phyloP scores from a whole-genome alignment of 2,888 invertebrate species.

The Thecocarcelia acutangulata region DNA sequence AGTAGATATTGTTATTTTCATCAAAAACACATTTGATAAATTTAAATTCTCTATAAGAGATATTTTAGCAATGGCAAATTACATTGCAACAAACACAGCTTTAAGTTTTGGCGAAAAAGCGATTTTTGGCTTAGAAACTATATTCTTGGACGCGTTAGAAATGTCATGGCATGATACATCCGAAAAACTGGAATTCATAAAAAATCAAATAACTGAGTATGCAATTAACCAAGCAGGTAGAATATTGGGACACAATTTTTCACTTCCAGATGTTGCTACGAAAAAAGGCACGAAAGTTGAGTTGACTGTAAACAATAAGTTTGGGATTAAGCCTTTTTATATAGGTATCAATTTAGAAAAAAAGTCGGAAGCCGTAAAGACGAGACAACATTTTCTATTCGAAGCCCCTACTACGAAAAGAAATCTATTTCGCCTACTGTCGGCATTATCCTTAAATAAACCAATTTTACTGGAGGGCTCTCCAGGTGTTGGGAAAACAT shows the following conservation, averaged over 20 bases:
- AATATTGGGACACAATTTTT: slow-evolving; percentile 80
- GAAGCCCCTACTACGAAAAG: slow-evolving; percentile 89
- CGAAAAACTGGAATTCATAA: slow-evolving; percentile 81
- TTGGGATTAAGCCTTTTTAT: slow-evolving; percentile 91
- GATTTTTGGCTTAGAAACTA: slow-evolving; percentile 94
- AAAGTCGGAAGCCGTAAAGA: slow-evolving; percentile 67
- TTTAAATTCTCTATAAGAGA: slow-evolving; percentile 95
- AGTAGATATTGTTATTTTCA: slow-evolving; percentile 90
- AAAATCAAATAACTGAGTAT: slow-evolving; percentile 83
- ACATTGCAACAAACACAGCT: slow-evolving; percentile 84
- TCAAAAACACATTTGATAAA: slow-evolving; percentile 88
- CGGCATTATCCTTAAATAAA: slow-evolving; percentile 94
- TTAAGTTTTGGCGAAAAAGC: slow-evolving; percentile 85
- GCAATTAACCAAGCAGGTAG: slow-evolving; percentile 83
- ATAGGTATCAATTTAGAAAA: slow-evolving; percentile 76
- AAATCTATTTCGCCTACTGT: slow-evolving; percentile 91
- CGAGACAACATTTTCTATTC: slow-evolving; percentile 85
- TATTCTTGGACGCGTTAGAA: slow-evolving; percentile 95
- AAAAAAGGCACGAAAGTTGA: slow-evolving; percentile 77
- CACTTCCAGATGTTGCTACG: slow-evolving; percentile 78
- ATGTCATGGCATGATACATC: slow-evolving; percentile 87
- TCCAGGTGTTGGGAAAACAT: slow-evolving; percentile 99
- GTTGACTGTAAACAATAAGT: slow-evolving; percentile 76
- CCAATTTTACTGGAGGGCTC: slow-evolving; percentile 97
- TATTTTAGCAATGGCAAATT: slow-evolving; percentile 94